phyloP scores from a whole-genome alignment of 1,140 invertebrate genomes.

The Lordiphosa stackelbergi region DNA sequence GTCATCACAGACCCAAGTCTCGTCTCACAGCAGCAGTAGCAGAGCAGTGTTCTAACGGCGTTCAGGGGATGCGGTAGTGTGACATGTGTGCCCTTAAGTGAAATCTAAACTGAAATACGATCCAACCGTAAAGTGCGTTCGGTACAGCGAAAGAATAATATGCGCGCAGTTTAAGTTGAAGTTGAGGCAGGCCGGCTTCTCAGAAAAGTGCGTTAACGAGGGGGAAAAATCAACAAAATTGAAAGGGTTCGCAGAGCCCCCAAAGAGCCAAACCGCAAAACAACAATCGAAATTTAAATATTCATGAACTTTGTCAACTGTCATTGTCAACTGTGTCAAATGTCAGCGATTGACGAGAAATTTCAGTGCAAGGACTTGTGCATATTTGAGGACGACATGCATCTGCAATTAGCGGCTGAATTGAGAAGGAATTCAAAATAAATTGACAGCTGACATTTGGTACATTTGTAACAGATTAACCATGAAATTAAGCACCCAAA shows the following conservation, averaged over 20 bases:
- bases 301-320: conserved; percentile 55
- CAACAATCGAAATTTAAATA: conserved; percentile 67
- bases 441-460: conserved; percentile 51
- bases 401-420: conserved; percentile 49
- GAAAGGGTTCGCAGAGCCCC: background rate
- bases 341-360: conserved; percentile 39
- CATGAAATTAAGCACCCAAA: conserved; percentile 53
- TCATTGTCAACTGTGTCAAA: conserved; percentile 41
- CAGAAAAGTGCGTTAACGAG: conserved; percentile 30
- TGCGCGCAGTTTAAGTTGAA: conserved; percentile 6
- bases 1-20: conserved; percentile 32
- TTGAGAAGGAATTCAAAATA: too few species aligned
- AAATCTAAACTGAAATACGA: too few species aligned
- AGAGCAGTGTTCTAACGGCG: conserved; percentile 54
- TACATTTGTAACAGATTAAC: conserved; percentile 60
- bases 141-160: conserved; percentile 10
- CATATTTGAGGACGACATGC: conserved; percentile 43
- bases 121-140: conserved; percentile 17
- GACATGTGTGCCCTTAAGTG: conserved; percentile 23
- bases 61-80: conserved; percentile 57
- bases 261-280: conserved; percentile 17
- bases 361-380: conserved; percentile 52
- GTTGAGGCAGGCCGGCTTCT: conserved; percentile 11
- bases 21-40: conserved; percentile 15
- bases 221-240: too few species aligned